Conservation (phyloP, 1,140 invertebrate genomes). For the Mamestra configurata region DNA sequence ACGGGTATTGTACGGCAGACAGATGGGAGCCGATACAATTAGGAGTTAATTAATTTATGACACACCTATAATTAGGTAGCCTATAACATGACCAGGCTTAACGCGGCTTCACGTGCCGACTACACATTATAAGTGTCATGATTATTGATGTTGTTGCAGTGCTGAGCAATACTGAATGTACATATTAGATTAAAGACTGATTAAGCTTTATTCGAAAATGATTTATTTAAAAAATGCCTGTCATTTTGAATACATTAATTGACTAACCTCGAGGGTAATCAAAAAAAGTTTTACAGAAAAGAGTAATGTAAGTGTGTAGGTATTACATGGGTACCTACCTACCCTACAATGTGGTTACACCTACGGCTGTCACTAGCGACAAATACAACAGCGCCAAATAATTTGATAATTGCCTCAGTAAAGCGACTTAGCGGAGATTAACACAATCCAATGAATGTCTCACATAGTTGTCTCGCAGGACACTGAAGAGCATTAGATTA, state of each 20-base stretch:
- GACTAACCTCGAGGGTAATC: background rate
- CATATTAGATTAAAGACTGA: too few species aligned
- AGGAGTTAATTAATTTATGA: slow-evolving; percentile 85
- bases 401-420: slow-evolving; percentile 46
- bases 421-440: slow-evolving; percentile 54
- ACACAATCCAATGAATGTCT: slow-evolving; percentile 62
- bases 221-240: too few species aligned
- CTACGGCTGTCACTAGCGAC: background rate
- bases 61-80: slow-evolving; percentile 74
- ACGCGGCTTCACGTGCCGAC: slow-evolving; percentile 68
- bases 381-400: slow-evolving; percentile 27
- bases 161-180: background rate
- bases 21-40: slow-evolving; percentile 76
- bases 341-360: too few species aligned
- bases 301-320: background rate
- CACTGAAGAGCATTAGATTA: slow-evolving; percentile 58
- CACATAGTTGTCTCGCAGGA: slow-evolving; percentile 51
- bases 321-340: background rate
- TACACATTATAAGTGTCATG: slow-evolving; percentile 48
- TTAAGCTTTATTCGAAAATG: too few species aligned
- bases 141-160: slow-evolving; percentile 1
- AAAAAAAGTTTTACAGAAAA: background rate
- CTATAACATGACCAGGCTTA: slow-evolving; percentile 75
- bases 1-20: slow-evolving; percentile 65
- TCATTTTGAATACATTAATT: background rate